Percentiles rank a stretch among this genome's conserved stretches.
phyloP scores from a whole-genome alignment of 2,797 vertebrate species.

The Squalus acanthias region DNA sequence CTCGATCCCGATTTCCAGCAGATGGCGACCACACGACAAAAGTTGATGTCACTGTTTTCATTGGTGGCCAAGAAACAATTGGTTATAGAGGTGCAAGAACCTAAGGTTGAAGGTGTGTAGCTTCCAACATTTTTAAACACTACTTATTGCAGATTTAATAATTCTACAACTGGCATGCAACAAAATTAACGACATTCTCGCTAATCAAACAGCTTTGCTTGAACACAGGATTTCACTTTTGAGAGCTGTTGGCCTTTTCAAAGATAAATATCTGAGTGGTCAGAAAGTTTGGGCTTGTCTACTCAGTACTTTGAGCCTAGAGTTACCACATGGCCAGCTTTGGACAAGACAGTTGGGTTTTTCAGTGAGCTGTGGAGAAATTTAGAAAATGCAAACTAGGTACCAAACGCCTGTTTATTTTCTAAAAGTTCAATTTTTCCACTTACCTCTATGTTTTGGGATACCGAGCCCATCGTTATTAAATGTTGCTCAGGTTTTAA shows the following conservation, averaged over 20 bases:
- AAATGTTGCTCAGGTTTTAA: too few species aligned
- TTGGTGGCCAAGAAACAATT: slow-evolving; percentile 77
- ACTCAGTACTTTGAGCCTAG: not conserved
- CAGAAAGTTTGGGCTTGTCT: not conserved
- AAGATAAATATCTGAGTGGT: not conserved
- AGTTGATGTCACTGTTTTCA: slow-evolving; percentile 74
- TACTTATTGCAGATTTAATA: not conserved
- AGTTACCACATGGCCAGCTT: not conserved
- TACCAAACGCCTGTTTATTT: not conserved
- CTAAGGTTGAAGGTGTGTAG: slow-evolving; percentile 93
- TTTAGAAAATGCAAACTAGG: not conserved
- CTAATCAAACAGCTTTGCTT: not conserved
- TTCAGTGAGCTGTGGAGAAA: not conserved
- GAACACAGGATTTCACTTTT: not conserved
- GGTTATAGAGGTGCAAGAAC: slow-evolving; percentile 72
- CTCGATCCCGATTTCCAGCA: slow-evolving; percentile 70
- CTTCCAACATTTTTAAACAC: slow-evolving; percentile 38
- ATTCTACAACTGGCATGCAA: not conserved
- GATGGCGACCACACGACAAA: slow-evolving; percentile 65
- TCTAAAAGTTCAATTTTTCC: not conserved
- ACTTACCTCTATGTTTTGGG: not conserved
- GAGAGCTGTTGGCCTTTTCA: not conserved
- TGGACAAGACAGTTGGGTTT: not conserved
- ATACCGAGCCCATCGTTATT: too few species aligned
- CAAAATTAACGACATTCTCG: not conserved